Evolutionary conservation across 1,140 invertebrate genomes (phyloP), one percentile per base, ranked within the genome.

Genomic region (Drosophila burlai): DNA sequence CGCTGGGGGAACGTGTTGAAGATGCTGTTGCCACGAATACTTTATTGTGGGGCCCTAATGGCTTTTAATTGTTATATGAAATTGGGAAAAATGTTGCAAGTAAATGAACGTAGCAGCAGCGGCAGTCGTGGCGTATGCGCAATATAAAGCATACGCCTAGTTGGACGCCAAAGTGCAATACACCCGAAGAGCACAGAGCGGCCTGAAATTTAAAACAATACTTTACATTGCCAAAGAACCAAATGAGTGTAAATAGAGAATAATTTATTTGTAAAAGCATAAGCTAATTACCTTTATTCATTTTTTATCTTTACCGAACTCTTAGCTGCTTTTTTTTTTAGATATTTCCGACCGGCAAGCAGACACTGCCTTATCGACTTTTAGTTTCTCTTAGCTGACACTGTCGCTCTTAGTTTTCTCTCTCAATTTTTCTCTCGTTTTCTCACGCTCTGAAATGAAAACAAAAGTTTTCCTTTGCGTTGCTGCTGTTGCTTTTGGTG

Each of bases 41-140:
- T 87, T 83, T 83, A 40, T 89, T 87, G 83, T 87, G 61, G 60
- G 45, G 65, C 85, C 60, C 81, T 89, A 87, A 87, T 87, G 85
- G 84, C 74, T 84, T 87, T 87, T 89, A 89, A 87, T 87, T 87
- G 84, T 89, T 84, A 64, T 72, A 75, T 89, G 66, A 89, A 83
- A 87, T 87, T 89, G 54, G 80, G 46, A 83, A 87, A 87, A 86
- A 69, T 66, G 43, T 21, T 65, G 45, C 71, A 49, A 63, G 47
- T 26, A 34, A 46, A 47, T 50, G 62, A 65, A 49, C 47, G 42
- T 36, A n/a, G 54, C 42, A 47, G 50, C 11, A 64, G 13, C 34
- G 54, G 42, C 61, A 55, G 6, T 0, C 50, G 29, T 34, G 50
- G 50, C 50, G 50, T 52, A 52, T 52, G 50, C 50, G 50, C 50